phyloP scores from a whole-genome alignment of 2,113 vertebrate species.

The Mola mola region DNA sequence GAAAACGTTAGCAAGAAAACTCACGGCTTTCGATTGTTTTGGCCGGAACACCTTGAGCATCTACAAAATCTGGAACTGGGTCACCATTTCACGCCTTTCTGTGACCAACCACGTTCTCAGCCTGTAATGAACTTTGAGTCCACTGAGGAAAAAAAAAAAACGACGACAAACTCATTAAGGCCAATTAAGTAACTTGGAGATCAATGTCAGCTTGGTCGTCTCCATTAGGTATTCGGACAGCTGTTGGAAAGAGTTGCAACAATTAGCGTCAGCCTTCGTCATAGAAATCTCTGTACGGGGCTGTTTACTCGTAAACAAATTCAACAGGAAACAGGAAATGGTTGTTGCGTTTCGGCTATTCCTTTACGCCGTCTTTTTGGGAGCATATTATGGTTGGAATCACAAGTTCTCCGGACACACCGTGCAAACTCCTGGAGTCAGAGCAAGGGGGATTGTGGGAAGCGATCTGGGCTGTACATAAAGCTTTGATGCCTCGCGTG shows the following conservation, averaged over 20 bases:
- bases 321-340: too few species aligned
- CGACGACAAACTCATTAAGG: slow-evolving; percentile 39
- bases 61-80: slow-evolving; percentile 4
- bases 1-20: slow-evolving; percentile 14
- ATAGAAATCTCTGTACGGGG: not conserved
- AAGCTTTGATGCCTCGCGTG: slow-evolving; percentile 67
- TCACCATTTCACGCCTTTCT: slow-evolving; percentile 32
- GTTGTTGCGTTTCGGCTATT: too few species aligned
- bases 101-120: slow-evolving; percentile 28
- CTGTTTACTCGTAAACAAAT: too few species aligned
- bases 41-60: not conserved
- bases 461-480: slow-evolving; percentile 50
- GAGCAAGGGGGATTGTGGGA: slow-evolving; percentile 14
- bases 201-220: slow-evolving; percentile 34
- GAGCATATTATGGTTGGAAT: slow-evolving; percentile 1
- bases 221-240: not conserved
- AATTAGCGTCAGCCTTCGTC: slow-evolving; percentile 5
- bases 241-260: slow-evolving; percentile 5
- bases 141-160: slow-evolving; percentile 45
- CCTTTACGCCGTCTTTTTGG: too few species aligned
- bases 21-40: slow-evolving; percentile 5
- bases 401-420: too few species aligned
- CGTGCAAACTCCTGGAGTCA: slow-evolving; percentile 1
- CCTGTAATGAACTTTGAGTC: slow-evolving; percentile 43
- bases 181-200: slow-evolving; percentile 56